Base-by-base conservation (phyloP, 2,113 vertebrate species). In the Vireo altiloquus region DNA sequence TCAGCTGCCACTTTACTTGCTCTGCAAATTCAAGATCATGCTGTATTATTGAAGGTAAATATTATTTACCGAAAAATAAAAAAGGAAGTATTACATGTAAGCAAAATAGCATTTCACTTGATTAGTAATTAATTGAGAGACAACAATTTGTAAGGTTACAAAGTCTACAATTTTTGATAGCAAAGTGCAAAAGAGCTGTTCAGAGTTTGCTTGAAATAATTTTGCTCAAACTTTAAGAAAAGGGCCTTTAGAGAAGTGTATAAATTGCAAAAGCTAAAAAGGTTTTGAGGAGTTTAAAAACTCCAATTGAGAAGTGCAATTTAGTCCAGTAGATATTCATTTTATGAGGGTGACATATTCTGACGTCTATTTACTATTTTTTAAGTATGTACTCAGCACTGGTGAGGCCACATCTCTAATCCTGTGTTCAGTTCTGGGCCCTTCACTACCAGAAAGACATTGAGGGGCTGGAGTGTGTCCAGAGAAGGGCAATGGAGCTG, bases 401-500 rank as follows among this genome's bases (percentile, higher is more conserved):
- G 53, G 2, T 74, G 68, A 74, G 44, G 27, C 22, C 37, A 30
- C 19, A 52, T 9, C 22, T 82, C 0, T 0, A 60, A 0, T n/a
- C 19, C 23, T 66, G 46, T 39, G 52, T 14, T 24, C 12, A 19
- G 5, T 33, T 89, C 0, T 74, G 60, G 33, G 13, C 7, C 3
- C 5, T 20, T 75, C 60, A 30, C 12, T 39, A 0, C 33, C 17
- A 5, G 8, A 75, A 60, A 1, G 37, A 25, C 44, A n/a, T 2
- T 33, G 68, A 81, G 27, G 21, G 6, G 10, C 44, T 74, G 59
- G 44, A 89, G 12, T 0, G 0, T 50, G 31, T 37, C 37, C 33
- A 44, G 33, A 57, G 59, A 37, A 52, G 44, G 49, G 17, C 3
- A 64, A 0, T 0, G 0, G 42, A 50, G 31, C 42, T 65, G 66